Base-by-base conservation (phyloP, 1,140 invertebrate genomes). In the Danaus plexippus region DNA sequence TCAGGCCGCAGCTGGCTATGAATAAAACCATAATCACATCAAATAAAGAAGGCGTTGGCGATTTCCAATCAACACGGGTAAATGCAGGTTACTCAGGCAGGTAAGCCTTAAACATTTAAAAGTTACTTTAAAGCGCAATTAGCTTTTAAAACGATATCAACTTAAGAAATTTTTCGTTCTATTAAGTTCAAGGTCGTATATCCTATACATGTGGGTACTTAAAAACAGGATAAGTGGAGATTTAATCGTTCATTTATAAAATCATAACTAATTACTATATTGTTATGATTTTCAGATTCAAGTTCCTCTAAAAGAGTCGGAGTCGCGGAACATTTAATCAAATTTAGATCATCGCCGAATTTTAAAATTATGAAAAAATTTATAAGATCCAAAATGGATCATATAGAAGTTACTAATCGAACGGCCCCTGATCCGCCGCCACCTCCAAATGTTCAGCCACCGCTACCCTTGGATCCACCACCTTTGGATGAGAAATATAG, bases 361-460 rank as follows among this genome's bases (percentile, higher is more conserved):
- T 73, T 77, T 48, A 75, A 75, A 69, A 72, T 71, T 42, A 85
- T 84, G 77, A 82, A 79, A 66, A 83, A 84, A 47, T 82, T 71
- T 52, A 67, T 80, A 9, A 74, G 69, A 43, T 73, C 60, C 0
- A 80, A 79, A 61, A 69, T 74, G 52, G 70, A 72, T 42, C 62
- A 69, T 57, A 56, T 32, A n/a, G 67, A 71, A 46, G 60, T 50
- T 43, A 32, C 59, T 32, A 63, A 61, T 11, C 50, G 50, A n/a
- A 55, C 49, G 18, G 55, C 52, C 9, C 46, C 59, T 8, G 67
- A 67, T 11, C 51, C 61, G 0, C 51, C 63, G 9, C 47, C 54
- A 9, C 54, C 57, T 1, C 18, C 50, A 15, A 61, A 54, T 13
- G 57, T 70, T 11, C 75, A 75, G 40, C 73, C 73, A 2, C 68